Evolutionary conservation across 2,113 vertebrate genomes (phyloP).

Genomic region (Paracyprichromis sp.): DNA sequence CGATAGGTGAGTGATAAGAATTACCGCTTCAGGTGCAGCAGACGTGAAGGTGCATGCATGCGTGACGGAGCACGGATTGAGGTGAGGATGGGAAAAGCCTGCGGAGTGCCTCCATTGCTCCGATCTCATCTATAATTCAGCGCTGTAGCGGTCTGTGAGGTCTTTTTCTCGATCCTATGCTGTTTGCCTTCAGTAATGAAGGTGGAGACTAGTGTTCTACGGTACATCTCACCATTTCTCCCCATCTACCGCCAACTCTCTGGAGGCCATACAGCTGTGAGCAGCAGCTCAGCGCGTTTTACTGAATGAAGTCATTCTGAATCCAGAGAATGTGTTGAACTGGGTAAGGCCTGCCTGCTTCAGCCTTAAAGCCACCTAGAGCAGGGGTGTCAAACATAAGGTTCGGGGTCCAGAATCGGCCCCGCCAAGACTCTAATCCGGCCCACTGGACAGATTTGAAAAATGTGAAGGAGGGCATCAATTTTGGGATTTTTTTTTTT

Average conservation of each 20-base stretch:
- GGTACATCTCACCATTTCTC: neutral
- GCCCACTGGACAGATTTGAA: neutral
- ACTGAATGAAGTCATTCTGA: neutral
- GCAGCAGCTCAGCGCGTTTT: neutral
- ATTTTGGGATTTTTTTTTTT: rapidly evolving
- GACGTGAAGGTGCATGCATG: neutral
- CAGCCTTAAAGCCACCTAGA: neutral
- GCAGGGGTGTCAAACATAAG: neutral
- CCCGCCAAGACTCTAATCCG: rapidly evolving
- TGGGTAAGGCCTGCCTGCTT: too few species aligned
- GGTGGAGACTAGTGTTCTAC: conserved; percentile 7
- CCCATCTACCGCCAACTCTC: neutral
- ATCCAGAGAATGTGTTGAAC: neutral
- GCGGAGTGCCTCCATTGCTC: conserved; percentile 1
- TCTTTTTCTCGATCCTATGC: neutral
- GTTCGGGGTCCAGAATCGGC: rapidly evolving
- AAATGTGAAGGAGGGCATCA: neutral
- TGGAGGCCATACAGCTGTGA: neutral
- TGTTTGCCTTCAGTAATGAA: neutral
- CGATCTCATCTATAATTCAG: conserved; percentile 49
- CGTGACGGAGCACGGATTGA: neutral
- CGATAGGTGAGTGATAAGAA: neutral
- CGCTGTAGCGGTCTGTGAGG: neutral
- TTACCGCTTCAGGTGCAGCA: neutral
- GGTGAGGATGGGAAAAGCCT: neutral